phyloP scores from a whole-genome alignment of 2,888 invertebrate species.

The Phengaris arion region DNA sequence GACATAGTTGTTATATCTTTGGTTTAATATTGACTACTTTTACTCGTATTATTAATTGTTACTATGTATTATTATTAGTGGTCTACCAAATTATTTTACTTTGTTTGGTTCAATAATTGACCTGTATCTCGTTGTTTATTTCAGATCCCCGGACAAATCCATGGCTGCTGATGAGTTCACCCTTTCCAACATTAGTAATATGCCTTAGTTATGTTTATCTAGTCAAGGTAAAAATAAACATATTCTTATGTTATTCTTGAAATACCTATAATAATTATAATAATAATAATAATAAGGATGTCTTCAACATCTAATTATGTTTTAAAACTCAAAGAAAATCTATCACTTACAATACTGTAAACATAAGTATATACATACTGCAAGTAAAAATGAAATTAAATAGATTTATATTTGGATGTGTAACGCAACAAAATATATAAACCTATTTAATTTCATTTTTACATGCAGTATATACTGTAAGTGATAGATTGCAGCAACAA shows the following conservation, averaged over 20 bases:
- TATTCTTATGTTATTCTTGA: conserved; percentile 14
- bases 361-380: too few relatives aligned
- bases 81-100: not conserved
- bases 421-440: too few relatives aligned
- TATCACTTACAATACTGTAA: not conserved
- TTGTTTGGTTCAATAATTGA: not conserved
- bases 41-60: not conserved
- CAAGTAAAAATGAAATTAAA: too few relatives aligned
- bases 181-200: conserved; percentile 93
- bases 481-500: too few relatives aligned
- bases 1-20: not conserved
- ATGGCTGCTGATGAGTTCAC: conserved; percentile 96
- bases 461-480: too few relatives aligned
- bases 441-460: too few relatives aligned
- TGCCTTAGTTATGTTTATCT: conserved; percentile 93
- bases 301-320: too few relatives aligned
- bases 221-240: conserved; percentile 84
- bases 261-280: not conserved
- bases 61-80: not conserved
- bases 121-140: conserved; percentile 47
- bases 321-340: too few relatives aligned
- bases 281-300: not conserved
- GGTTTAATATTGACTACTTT: not conserved
- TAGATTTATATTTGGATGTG: too few relatives aligned
- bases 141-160: conserved; percentile 92